phyloP scores from a whole-genome alignment of 1,140 invertebrate genomes.

The Nephotettix cincticeps region DNA sequence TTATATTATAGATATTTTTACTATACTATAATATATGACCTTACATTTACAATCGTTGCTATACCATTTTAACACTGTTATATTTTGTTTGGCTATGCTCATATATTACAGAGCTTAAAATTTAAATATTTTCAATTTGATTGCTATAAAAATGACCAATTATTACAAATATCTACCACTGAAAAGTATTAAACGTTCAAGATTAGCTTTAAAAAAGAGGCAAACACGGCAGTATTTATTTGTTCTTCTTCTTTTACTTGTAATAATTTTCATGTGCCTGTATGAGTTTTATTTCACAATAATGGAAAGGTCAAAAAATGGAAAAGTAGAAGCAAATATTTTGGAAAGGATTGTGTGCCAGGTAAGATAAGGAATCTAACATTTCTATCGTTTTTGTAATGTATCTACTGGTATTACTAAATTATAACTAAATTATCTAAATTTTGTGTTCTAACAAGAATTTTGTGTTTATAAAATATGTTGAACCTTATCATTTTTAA shows the following conservation, averaged over 20 bases:
- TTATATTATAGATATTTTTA: too few relatives aligned
- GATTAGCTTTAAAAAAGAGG: not conserved
- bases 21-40: too few relatives aligned
- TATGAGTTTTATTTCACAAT: conserved; percentile 17
- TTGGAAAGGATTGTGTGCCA: not conserved
- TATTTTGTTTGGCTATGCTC: too few relatives aligned
- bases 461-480: not conserved
- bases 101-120: too few relatives aligned
- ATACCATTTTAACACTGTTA: too few relatives aligned
- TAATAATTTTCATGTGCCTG: not conserved
- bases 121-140: too few relatives aligned
- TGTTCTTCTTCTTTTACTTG: not conserved
- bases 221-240: not conserved
- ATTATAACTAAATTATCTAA: too few relatives aligned
- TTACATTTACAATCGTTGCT: too few relatives aligned
- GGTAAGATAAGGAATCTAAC: not conserved
- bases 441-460: not conserved
- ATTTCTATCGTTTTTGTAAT: not conserved
- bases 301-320: not conserved
- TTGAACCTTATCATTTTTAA: not conserved
- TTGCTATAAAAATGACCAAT: too few relatives aligned
- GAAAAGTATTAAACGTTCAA: not conserved
- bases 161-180: conserved; percentile 1
- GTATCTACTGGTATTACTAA: too few relatives aligned
- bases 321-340: not conserved